Evolutionary conservation across 2,888 invertebrate species (phyloP).

Genomic region (Ornithoptera priamus): DNA sequence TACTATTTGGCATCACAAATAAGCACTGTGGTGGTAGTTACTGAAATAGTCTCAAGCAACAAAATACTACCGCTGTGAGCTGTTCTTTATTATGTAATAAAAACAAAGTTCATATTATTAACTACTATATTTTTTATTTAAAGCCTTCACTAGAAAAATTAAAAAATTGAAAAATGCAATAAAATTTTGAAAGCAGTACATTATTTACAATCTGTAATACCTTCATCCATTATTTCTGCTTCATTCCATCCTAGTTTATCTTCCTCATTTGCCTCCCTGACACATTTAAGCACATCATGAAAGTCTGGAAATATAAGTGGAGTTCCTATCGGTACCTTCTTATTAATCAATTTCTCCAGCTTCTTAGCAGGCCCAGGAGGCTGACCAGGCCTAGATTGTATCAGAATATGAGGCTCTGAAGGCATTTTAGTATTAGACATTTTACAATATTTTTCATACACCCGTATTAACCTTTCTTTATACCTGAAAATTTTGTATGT

Average conservation of each 20-base stretch:
- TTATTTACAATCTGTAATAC: slow-evolving; percentile 40
- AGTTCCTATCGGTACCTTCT: slow-evolving; percentile 65
- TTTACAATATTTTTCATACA: slow-evolving; percentile 83
- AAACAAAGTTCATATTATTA: no score
- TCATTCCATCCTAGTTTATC: slow-evolving; percentile 69
- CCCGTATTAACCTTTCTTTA: slow-evolving; percentile 68
- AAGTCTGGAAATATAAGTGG: slow-evolving; percentile 77
- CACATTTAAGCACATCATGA: slow-evolving; percentile 73
- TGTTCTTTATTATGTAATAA: no score
- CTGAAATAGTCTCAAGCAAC: no score
- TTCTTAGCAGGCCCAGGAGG: slow-evolving; percentile 64
- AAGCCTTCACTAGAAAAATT: no score
- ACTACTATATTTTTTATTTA: no score
- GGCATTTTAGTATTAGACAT: slow-evolving; percentile 78
- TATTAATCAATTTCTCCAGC: slow-evolving; percentile 68
- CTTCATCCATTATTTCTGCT: slow-evolving; percentile 70
- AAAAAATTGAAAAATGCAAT: no score
- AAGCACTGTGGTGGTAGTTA: no score
- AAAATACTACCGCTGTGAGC: no score
- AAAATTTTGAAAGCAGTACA: no score
- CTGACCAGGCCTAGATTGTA: slow-evolving; percentile 60
- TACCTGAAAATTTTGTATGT: slow-evolving; percentile 54
- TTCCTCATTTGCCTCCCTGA: slow-evolving; percentile 63
- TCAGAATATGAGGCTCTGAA: slow-evolving; percentile 62
- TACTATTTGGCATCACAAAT: no score